Evolutionary conservation across 2,113 vertebrate genomes (phyloP), one percentile per base, ranked within the genome.

Genomic region (Lycaon pictus): DNA sequence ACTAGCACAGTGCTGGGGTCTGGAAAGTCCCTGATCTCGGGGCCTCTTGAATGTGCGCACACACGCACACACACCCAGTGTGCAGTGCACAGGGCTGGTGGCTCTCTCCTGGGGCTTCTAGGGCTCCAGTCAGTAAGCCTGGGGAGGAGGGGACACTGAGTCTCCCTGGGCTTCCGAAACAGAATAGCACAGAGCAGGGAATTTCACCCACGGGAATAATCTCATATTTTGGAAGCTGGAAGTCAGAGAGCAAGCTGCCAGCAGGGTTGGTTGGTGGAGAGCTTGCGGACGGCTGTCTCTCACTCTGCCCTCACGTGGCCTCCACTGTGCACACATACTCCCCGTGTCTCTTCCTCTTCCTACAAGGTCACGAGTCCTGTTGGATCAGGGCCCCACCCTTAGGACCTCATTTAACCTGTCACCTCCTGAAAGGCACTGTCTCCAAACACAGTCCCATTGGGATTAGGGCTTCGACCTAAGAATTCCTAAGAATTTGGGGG

Each of bases 281-380:
- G 65, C 53, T 69, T 43, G n/a, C 62, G 5, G 72, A 11, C 0
- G 5, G 83, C 13, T 1, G 0, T 51, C 63, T 4, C 90, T 67
- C 1, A 0, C 71, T 43, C 16, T 3, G 27, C 3, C 32, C 23
- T n/a, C 74, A 0, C 22, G 0, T 5, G 48, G 32, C n/a, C 65
- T 20, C 25, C 12, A 19, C 51, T 43, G 43, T 22, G 35, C 1
- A 0, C 22, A 10, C 43, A 7, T 22, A 6, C 4, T 5, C 32
- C 65, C 2, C 20, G 6, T 1, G 3, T 58, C 58, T 19, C 65
- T 13, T n/a, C 55, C 35, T 48, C 22, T 29, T 23, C 79, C 65
- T 7, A 32, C 62, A 4, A 35, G 58, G 80, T 55, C 43, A 5
- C 0, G 2, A 8, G 29, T 58, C 67, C 43, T 23, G 4, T 16